Evolutionary conservation across 2,888 invertebrate species (phyloP).

Genomic region (Apamea monoglypha): DNA sequence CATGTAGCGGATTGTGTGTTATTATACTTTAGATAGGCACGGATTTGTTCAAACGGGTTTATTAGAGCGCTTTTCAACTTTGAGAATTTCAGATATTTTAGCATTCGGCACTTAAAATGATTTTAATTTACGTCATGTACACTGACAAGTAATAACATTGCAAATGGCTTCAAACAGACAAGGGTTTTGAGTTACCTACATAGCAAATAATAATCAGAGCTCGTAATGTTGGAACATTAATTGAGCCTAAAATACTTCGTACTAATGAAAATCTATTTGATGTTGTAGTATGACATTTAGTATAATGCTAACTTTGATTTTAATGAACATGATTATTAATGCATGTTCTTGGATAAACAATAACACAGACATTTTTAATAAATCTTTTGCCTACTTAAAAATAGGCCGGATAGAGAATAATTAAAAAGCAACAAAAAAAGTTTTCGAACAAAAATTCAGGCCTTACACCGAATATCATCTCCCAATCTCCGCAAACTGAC

Average conservation of each 20-base stretch:
- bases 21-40: background rate
- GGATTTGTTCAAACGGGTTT: background rate
- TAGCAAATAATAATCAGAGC: slow-evolving; percentile 21
- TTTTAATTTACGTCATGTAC: slow-evolving; percentile 15
- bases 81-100: background rate
- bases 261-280: slow-evolving; percentile 41
- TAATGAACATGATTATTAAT: slow-evolving; percentile 7
- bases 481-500: slow-evolving; percentile 65
- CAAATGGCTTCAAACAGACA: slow-evolving; percentile 26
- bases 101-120: background rate
- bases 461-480: slow-evolving; percentile 45
- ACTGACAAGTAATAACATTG: slow-evolving; percentile 14
- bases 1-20: background rate
- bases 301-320: slow-evolving; percentile 11
- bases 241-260: slow-evolving; percentile 13
- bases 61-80: background rate
- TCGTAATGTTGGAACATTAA: slow-evolving; percentile 20
- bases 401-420: slow-evolving; percentile 10
- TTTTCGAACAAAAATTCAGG: slow-evolving; percentile 20
- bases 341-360: slow-evolving; percentile 9
- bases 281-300: slow-evolving; percentile 18
- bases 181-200: slow-evolving; percentile 1
- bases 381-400: slow-evolving; percentile 11
- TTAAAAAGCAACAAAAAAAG: slow-evolving; percentile 32
- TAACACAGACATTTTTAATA: slow-evolving; percentile 12